Base-by-base conservation (phyloP, 2,113 vertebrate species). In the Melanerpes aurifrons region DNA sequence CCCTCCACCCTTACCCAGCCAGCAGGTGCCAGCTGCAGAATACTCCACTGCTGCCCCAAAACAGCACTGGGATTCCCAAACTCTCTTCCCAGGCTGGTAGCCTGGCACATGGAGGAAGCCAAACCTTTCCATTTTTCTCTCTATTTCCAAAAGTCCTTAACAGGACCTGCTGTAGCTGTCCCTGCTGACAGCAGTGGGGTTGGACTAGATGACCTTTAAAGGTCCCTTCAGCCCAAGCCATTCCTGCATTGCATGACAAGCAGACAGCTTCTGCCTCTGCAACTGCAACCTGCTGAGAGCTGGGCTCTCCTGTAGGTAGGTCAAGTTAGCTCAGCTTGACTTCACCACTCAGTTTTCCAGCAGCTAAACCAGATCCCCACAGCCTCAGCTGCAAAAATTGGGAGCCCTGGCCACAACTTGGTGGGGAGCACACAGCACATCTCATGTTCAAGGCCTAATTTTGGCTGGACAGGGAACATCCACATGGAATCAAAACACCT, bases 321-420 rank as follows among this genome's bases (percentile, higher is more conserved):
- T 37, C 40, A 20, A 31, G 15, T 69, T 21, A 64, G 17, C 32
- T 45, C 62, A 9, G 40, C 58, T 69, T 0, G 1, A 57, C 35
- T 24, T 58, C 24, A 43, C 37, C 12, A 2, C 59, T 67, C 45
- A 5, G 8, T 40, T 22, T 62, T 37, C 62, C 18, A 45, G 24
- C 35, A 54, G 31, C 11, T 40, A 45, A 4, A 54, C 17, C 1
- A 1, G 20, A 31, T 45, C 63, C n/a, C 3, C 2, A 7, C 0
- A 76, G 16, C 32, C 40, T 28, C 53, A 15, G 7, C 20, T 5
- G 9, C n/a, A 4, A 3, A 7, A 29, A 4, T 9, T 15, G 16
- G 48, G 66, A 31, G 26, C 25, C 26, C 66, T 8, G 29, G 54
- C 10, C 0, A 0, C 1, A 14, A 22, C 29, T 12, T 11, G 26